Evolutionary conservation across 2,113 vertebrate species (phyloP).

Genomic region (Colinus virginianus): DNA sequence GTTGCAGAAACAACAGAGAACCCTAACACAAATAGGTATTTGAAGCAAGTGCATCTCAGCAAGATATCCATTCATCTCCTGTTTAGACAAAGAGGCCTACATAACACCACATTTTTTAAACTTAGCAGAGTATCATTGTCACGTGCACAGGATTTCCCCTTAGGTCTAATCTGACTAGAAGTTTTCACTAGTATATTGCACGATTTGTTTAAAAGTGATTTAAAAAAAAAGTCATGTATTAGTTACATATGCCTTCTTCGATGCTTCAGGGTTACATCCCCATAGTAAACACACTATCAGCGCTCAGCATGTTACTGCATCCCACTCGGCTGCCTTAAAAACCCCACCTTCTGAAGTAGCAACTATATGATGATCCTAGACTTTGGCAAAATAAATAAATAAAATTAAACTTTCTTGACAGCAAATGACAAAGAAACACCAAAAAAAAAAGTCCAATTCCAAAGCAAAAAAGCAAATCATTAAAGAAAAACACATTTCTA

Average conservation of each 20-base stretch:
- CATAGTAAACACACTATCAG: neutral
- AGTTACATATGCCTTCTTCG: neutral
- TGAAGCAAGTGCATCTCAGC: neutral
- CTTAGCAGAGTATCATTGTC: neutral
- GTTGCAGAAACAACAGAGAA: neutral
- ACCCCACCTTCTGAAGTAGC: neutral
- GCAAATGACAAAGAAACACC: neutral
- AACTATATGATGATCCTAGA: neutral
- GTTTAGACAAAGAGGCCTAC: neutral
- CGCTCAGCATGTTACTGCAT: neutral
- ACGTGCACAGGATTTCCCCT: neutral
- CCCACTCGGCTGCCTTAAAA: neutral
- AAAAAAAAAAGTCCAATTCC: neutral
- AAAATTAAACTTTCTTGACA: neutral
- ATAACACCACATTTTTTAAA: neutral
- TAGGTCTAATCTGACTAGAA: neutral
- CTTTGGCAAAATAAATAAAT: neutral
- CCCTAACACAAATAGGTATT: neutral
- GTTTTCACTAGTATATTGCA: neutral
- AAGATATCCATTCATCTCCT: fast-evolving
- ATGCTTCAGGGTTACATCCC: neutral
- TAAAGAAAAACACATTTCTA: neutral
- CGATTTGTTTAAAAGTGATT: neutral
- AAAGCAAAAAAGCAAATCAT: neutral
- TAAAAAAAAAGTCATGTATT: neutral